Conservation (phyloP, 1,140 invertebrate genomes). For the Antheraea pernyi region DNA sequence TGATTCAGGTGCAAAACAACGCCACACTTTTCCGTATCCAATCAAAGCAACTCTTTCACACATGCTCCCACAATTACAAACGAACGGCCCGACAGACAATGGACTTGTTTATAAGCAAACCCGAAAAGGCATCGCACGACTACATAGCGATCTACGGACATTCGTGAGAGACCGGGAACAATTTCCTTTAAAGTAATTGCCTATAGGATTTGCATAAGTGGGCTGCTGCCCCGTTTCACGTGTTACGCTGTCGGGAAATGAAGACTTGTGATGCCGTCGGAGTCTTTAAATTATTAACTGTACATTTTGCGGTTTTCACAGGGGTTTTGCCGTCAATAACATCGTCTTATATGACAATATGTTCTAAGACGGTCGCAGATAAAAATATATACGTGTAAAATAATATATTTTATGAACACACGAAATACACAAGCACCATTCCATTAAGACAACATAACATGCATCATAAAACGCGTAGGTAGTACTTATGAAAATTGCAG, state of each 20-base stretch:
- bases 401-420: too few species aligned
- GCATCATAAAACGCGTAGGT: too few species aligned
- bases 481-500: too few species aligned
- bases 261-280: neutral
- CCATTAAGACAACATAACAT: too few species aligned
- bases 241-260: neutral
- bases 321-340: too few species aligned
- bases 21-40: neutral
- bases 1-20: neutral
- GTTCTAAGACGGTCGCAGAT: too few species aligned
- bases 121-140: conserved; percentile 68
- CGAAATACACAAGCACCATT: too few species aligned
- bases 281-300: neutral
- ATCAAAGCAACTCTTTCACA: conserved; percentile 27
- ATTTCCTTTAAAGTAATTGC: conserved; percentile 69
- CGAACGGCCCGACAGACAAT: conserved; percentile 56
- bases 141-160: conserved; percentile 6
- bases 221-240: neutral
- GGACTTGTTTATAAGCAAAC: conserved; percentile 54
- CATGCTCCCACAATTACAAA: conserved; percentile 49
- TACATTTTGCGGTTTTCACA: neutral
- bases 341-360: too few species aligned
- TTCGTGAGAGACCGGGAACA: conserved; percentile 24
- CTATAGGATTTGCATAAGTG: conserved; percentile 33
- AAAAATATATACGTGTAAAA: too few species aligned